Evolutionary conservation across 2,797 vertebrate genomes (phyloP), one percentile per base, ranked within the genome.

Genomic region (Myoxocephalus aenaeus): DNA sequence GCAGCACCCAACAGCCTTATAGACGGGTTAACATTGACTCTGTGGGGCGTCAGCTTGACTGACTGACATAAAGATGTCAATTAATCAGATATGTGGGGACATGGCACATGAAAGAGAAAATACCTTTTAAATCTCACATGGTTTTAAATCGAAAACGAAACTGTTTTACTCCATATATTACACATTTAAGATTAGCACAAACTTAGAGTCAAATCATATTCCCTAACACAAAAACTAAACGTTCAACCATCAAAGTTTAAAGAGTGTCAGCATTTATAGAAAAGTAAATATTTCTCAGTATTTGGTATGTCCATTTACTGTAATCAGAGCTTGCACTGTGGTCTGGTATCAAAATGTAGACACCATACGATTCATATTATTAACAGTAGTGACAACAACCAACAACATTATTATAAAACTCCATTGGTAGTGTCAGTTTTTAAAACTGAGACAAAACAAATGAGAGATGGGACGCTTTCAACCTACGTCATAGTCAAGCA

Each of bases 1-100:
- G 7, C 4, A 66, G 53, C 29, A 78, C 1, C 48, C 3, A 67
- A 58, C 82, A 74, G 9, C 10, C 25, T 75, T 18, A 20, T 22
- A 2, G n/a, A 22, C 50, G 8, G n/a, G 50, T 53, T 53, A 22
- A 12, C 7, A 27, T 4, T 15, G 17, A 15, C 17, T 51, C 2
- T 14, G n/a, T 50, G 15, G 29, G 22, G 9, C 11, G 20, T 50
- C 44, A 25, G 38, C 27, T 25, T 51, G n/a, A 56, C 34, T 38
- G 8, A 62, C 25, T 27, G 48, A 51, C 14, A 58, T 27, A 36
- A 22, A 76, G 14, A 57, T 17, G 11, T 59, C 8, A 51, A 51
- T 22, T 36, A 9, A 36, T 48, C 12, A 29, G 48, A 46, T 51
- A 22, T 36, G 42, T 10, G 17, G 2, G 25, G 25, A 62, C 20